Evolutionary conservation across 2,797 vertebrate species (phyloP), one percentile per base, ranked within the genome.

Genomic region (Semotilus atromaculatus): DNA sequence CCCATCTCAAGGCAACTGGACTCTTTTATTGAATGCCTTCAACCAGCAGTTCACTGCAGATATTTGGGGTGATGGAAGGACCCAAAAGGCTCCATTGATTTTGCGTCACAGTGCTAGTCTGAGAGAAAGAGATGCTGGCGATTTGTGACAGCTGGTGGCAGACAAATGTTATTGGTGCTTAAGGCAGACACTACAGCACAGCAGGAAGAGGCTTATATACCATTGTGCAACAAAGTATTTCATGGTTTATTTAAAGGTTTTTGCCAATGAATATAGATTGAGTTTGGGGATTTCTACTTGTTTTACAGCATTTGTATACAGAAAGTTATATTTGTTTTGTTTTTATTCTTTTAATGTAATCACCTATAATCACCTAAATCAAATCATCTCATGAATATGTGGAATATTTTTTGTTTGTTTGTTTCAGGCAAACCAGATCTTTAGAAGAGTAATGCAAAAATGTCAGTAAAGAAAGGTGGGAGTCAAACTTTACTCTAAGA

Each of bases 81-180:
- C 89, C 90, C 88, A 87, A 84, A 91, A 93, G 91, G 90, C 84
- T 82, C 85, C 90, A 95, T 94, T 91, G 93, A 95, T 94, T 94
- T 94, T 88, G 91, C 88, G 90, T 93, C 92, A 81, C 34, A 62
- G 86, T 83, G 77, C 84, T 83, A 70, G 73, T 88, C 82, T 88
- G 88, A 81, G 87, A 89, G 88, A 80, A 80, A 92, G 86, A 91
- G 84, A 86, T 89, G 90, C 88, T 83, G 81, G 90, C 92, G 93
- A 94, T 94, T 93, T 93, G 93, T 94, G 93, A 90, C 83, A 88
- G 88, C 90, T 81, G 34, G 70, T 85, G 88, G 87, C 82, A 85
- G 66, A 72, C 29, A 36, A 90, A 89, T 67, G 43, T 74, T 87
- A 84, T 78, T 80, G 34, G 34, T 68, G 78, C 84, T 84, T 82